phyloP scores from a whole-genome alignment of 2,888 invertebrate species.

The Autographa pulchrina region DNA sequence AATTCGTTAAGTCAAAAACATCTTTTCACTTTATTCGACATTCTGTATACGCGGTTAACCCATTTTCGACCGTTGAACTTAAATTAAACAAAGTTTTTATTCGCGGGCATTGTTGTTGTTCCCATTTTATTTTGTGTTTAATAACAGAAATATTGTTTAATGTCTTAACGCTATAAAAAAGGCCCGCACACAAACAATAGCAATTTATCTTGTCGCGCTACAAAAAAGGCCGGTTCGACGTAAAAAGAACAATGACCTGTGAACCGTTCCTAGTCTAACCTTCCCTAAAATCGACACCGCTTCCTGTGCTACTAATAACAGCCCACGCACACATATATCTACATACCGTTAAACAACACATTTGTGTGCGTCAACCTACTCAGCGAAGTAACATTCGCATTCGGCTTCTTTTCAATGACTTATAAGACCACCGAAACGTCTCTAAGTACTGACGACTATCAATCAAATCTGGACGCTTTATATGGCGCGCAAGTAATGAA shows the following conservation, averaged over 20 bases:
- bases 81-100: slow-evolving; percentile 32
- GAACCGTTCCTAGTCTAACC: slow-evolving; percentile 82
- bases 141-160: slow-evolving; percentile 58
- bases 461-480: slow-evolving; percentile 66
- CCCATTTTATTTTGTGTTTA: slow-evolving; percentile 34
- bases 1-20: slow-evolving; percentile 58
- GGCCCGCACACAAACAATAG: slow-evolving; percentile 73
- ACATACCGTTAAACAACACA: slow-evolving; percentile 36
- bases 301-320: slow-evolving; percentile 83
- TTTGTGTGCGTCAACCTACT: slow-evolving; percentile 52
- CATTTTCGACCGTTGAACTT: slow-evolving; percentile 58
- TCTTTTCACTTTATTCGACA: slow-evolving; percentile 71
- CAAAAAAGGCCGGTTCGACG: slow-evolving; percentile 76
- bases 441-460: slow-evolving; percentile 49
- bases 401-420: slow-evolving; percentile 58
- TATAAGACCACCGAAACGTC: slow-evolving; percentile 62
- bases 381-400: slow-evolving; percentile 45
- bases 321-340: slow-evolving; percentile 72
- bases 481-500: slow-evolving; percentile 70
- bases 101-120: slow-evolving; percentile 46
- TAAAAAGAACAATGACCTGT: slow-evolving; percentile 86
- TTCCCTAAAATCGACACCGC: slow-evolving; percentile 87
- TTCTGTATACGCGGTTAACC: slow-evolving; percentile 62
- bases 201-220: slow-evolving; percentile 79
- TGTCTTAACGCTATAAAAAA: slow-evolving; percentile 67